Evolutionary conservation across 1,140 invertebrate genomes (phyloP).

Genomic region (Conus ventricosus): DNA sequence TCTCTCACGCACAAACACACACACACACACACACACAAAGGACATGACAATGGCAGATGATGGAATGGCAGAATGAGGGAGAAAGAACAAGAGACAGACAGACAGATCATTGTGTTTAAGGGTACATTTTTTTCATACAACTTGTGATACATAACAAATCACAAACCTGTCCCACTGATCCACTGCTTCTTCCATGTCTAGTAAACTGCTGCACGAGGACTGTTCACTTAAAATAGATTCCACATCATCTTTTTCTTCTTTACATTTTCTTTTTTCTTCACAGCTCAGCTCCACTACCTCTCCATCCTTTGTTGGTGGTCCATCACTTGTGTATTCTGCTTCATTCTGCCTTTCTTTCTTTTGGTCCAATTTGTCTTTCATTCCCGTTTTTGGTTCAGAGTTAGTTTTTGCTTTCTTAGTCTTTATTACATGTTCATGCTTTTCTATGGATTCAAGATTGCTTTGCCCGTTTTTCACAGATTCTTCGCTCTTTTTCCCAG

Average conservation of each 20-base stretch:
- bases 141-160: not conserved
- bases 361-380: not conserved
- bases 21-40: no score
- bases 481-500: not conserved
- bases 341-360: not conserved
- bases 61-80: no score
- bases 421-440: not conserved
- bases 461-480: not conserved
- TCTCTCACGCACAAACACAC: no score
- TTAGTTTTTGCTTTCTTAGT: not conserved
- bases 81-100: no score
- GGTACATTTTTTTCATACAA: not conserved
- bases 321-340: not conserved
- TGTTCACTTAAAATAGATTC: conserved; percentile 1
- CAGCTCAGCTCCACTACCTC: not conserved
- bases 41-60: no score
- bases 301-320: not conserved
- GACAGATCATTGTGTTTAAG: not conserved
- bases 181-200: not conserved
- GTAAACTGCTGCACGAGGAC: not conserved
- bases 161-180: conserved; percentile 34
- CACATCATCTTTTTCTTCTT: conserved; percentile 21
- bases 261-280: not conserved
- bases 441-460: no score
- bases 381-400: not conserved